Conservation (phyloP, 2,113 vertebrate species). For the Megaceryle maxima region DNA sequence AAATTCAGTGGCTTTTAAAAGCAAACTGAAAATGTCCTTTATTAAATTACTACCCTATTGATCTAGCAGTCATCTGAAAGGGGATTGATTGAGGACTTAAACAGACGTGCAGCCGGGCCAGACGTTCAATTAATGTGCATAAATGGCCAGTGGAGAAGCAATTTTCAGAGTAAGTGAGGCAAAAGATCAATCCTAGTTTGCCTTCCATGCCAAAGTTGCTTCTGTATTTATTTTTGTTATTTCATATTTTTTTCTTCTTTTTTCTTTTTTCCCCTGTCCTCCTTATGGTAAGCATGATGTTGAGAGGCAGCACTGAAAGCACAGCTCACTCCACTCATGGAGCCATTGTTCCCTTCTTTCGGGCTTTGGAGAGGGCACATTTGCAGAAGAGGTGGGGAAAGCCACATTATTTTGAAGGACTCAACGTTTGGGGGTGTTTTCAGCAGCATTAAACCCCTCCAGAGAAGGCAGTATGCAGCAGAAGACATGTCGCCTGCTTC, state of each 20-base stretch:
- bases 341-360: neutral
- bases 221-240: neutral
- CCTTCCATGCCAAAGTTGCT: slow-evolving; percentile 7
- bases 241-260: neutral
- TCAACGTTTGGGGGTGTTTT: neutral
- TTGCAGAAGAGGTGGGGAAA: neutral
- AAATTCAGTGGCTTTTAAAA: slow-evolving; percentile 25
- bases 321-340: rapidly evolving
- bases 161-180: slow-evolving; percentile 63
- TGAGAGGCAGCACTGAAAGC: neutral
- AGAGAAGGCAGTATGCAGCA: neutral
- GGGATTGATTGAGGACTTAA: slow-evolving; percentile 67
- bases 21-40: slow-evolving; percentile 41
- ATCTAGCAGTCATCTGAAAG: slow-evolving; percentile 29
- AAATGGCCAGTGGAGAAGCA: slow-evolving; percentile 62
- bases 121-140: slow-evolving; percentile 59
- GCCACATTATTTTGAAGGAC: rapidly evolving
- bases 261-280: neutral
- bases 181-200: slow-evolving; percentile 65
- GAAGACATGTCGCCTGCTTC: neutral
- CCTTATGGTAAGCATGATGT: neutral
- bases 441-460: neutral
- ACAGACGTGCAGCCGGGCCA: slow-evolving; percentile 31
- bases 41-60: slow-evolving; percentile 68
- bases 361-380: rapidly evolving